phyloP scores from a whole-genome alignment of 2,888 invertebrate genomes.

The Tridacna gigas region DNA sequence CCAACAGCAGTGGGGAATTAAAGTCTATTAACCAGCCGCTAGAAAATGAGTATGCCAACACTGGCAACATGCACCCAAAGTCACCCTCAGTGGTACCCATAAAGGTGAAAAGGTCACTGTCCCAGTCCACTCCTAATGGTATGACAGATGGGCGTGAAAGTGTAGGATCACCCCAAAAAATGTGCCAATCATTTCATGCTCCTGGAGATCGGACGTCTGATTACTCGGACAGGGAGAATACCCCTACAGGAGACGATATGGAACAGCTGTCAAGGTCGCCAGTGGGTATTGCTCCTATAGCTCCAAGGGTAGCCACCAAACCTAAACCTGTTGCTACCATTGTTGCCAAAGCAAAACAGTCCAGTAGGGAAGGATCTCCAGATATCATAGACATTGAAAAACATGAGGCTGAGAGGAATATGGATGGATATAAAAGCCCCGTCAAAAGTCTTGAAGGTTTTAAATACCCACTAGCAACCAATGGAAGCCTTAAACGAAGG shows the following conservation, averaged over 20 bases:
- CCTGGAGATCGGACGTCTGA: constrained; percentile 86
- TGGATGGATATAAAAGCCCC: constrained; percentile 71
- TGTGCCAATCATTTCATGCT: constrained; percentile 86
- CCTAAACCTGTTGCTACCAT: constrained; percentile 82
- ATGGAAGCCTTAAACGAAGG: constrained; percentile 63
- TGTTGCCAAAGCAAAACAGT: constrained; percentile 78
- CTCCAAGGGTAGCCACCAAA: constrained; percentile 93
- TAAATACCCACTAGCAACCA: constrained; percentile 58
- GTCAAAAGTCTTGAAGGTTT: constrained; percentile 64
- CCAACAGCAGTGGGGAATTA: constrained; percentile 70
- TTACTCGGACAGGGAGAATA: constrained; percentile 69
- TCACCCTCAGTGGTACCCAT: constrained; percentile 85
- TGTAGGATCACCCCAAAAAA: constrained; percentile 85
- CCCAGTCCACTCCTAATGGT: constrained; percentile 66
- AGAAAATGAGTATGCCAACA: constrained; percentile 63
- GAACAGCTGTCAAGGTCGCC: constrained; percentile 59
- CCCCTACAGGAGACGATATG: constrained; percentile 69
- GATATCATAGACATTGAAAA: constrained; percentile 77
- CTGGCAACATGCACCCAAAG: constrained; percentile 69
- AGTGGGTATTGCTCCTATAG: constrained; percentile 87
- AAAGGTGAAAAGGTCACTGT: constrained; percentile 79
- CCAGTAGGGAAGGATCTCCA: constrained; percentile 77
- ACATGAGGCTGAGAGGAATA: constrained; percentile 74
- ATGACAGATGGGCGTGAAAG: constrained; percentile 65
- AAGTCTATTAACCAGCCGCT: constrained; percentile 56